These are phyloP conservation scores for Polydrusus pterygomalis DNA, from an alignment of 2,888 invertebrate genomes.

Conservation along the genomic window DNA sequence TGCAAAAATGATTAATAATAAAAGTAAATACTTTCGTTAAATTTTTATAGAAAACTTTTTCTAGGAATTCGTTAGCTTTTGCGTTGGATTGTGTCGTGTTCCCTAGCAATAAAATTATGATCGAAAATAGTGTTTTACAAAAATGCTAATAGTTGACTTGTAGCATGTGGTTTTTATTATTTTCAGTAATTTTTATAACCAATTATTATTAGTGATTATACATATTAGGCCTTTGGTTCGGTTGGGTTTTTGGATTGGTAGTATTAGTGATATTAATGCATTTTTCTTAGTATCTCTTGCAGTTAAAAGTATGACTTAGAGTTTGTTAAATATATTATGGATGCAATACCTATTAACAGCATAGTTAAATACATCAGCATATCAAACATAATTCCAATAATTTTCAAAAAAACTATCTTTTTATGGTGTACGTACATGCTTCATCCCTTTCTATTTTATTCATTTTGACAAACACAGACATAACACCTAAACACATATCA, in stretches of 20 bases:
- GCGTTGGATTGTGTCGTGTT: background rate
- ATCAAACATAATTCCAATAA: background rate
- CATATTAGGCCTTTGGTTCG: conserved; percentile 46
- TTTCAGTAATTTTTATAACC: conserved; percentile 35
- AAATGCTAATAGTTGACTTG: conserved; percentile 41
- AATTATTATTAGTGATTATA: conserved; percentile 14
- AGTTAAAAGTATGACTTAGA: conserved; percentile 1
- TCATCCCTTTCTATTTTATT: no score
- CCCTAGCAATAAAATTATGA: no score
- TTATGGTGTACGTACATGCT: no score
- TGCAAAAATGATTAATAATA: no score
- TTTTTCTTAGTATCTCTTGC: conserved; percentile 18
- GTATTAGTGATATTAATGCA: conserved; percentile 44
- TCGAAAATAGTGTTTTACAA: conserved; percentile 20
- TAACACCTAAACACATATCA: background rate
- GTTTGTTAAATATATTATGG: conserved; percentile 12
- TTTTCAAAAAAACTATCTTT: no score
- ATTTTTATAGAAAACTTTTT: no score
- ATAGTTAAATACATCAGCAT: conserved; percentile 11
- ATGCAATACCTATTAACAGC: background rate
- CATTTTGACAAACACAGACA: no score
- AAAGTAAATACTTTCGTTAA: background rate
- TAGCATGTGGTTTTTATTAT: conserved; percentile 51
- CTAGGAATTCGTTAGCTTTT: no score
- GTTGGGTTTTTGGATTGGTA: conserved; percentile 55